These are phyloP conservation scores for Neolamprologus sp. DNA, from an alignment of 2,113 vertebrate genomes.

Conservation along the genomic window DNA sequence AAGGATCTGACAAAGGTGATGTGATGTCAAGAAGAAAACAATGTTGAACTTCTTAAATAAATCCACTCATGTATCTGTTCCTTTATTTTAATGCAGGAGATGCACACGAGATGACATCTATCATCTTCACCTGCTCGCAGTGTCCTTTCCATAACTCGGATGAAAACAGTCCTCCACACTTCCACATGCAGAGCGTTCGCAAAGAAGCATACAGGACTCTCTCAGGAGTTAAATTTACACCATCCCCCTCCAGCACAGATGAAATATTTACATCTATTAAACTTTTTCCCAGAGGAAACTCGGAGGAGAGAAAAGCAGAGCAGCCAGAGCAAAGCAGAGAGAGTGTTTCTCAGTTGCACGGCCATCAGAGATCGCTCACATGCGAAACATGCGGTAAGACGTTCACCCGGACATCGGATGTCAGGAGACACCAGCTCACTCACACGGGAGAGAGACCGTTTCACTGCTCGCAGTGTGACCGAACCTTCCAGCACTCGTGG, in stretches of 20 bases:
- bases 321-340: background rate
- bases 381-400: conserved; percentile 75
- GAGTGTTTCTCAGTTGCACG: background rate
- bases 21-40: background rate
- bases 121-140: conserved; percentile 59
- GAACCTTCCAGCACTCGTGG: conserved; percentile 77
- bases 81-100: conserved; percentile 8
- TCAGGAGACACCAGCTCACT: conserved; percentile 77
- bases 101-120: conserved; percentile 20
- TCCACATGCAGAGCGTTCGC: conserved; percentile 53
- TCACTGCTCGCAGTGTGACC: conserved; percentile 59
- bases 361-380: conserved; percentile 9
- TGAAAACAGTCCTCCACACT: conserved; percentile 43
- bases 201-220: conserved; percentile 37
- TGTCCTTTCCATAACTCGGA: conserved; percentile 47
- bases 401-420: conserved; percentile 80
- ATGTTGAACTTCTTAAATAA: background rate
- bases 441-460: conserved; percentile 72
- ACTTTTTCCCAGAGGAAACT: conserved; percentile 28
- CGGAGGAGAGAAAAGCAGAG: background rate
- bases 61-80: background rate
- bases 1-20: conserved; percentile 36
- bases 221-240: background rate
- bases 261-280: conserved; percentile 66
- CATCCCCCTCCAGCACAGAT: conserved; percentile 39